Base-by-base conservation (phyloP, 2,797 vertebrate species). In the Mormyrops attenuatus region DNA sequence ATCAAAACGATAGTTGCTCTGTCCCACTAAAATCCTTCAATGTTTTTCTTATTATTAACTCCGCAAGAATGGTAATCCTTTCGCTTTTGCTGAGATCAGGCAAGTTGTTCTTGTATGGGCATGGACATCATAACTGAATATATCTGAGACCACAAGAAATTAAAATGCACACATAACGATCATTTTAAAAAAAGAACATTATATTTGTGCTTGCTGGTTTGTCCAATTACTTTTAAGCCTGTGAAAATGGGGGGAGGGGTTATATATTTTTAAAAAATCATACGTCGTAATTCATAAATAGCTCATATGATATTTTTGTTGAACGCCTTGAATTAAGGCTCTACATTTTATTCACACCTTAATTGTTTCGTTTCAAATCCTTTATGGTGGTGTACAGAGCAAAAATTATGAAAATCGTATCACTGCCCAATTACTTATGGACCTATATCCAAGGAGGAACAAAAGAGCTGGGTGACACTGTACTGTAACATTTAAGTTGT, bases 41-140 rank as follows among this genome's bases (percentile, higher is more conserved):
- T 93, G 17, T 95, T 94, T 50, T 95, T 91, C 49, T 91, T 94
- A 93, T 96, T 95, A 88, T 94, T 97, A 91, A 93, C 89, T 53
- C 91, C 94, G 95, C 94, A n/a, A 97, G 93, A 0, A 92, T 88
- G 17, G 94, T 85, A 53, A 90, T 87, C 89, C 96, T 94, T 88
- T 95, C 95, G 11, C 11, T 85, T 30, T 90, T 63, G 44, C 96
- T 93, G 20, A 95, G 0, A 0, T 87, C 30, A 69, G 93, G 92
- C 89, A 97, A 92, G 91, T 92, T 94, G 47, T 90, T 90, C 17
- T 88, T 84, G 38, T 53, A 82, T 0, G 82, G 94, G 90, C 95
- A 92, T 90, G 86, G 94, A 96, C 69, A 93, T 93, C 69, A 93
- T 93, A 30, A 95, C 52, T 0, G 95, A 95, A 0, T 95, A 95